Percentiles rank a stretch among this genome's conserved stretches.
Conservation (phyloP, 2,888 invertebrate species). For the Mythimna loreyi region DNA sequence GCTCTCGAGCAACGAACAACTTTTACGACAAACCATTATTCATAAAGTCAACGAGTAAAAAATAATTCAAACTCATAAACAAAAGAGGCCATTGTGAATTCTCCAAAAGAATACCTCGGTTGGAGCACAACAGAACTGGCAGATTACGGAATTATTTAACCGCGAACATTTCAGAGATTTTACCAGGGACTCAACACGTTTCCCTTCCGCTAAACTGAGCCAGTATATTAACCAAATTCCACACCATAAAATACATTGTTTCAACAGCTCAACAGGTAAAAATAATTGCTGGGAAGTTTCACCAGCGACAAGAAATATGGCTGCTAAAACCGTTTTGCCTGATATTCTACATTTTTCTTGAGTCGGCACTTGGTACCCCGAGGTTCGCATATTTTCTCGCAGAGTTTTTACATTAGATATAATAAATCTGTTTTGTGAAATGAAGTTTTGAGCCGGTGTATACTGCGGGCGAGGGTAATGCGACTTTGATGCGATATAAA, state of each 20-base stretch:
- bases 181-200: conserved; percentile 68
- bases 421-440: conserved; percentile 74
- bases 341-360: conserved; percentile 71
- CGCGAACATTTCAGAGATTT: conserved; percentile 61
- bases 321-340: conserved; percentile 59
- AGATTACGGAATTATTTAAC: conserved; percentile 65
- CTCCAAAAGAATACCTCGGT: conserved; percentile 46
- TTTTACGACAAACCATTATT: conserved; percentile 54
- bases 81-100: conserved; percentile 48
- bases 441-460: conserved; percentile 64
- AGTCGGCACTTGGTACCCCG: conserved; percentile 51
- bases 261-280: conserved; percentile 80
- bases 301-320: conserved; percentile 70
- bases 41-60: conserved; percentile 61
- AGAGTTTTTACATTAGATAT: conserved; percentile 72
- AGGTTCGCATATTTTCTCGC: conserved; percentile 72
- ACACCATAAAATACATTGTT: conserved; percentile 73
- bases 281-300: conserved; percentile 73
- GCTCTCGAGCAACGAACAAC: conserved; percentile 29
- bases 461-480: conserved; percentile 59
- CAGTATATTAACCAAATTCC: conserved; percentile 76
- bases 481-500: conserved; percentile 63
- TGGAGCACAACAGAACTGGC: conserved; percentile 50
- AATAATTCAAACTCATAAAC: conserved; percentile 55
- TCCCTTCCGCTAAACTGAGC: conserved; percentile 73